These are phyloP conservation scores for Pongo pygmaeus DNA, from an alignment of 2,113 vertebrate species.

Conservation along the genomic window DNA sequence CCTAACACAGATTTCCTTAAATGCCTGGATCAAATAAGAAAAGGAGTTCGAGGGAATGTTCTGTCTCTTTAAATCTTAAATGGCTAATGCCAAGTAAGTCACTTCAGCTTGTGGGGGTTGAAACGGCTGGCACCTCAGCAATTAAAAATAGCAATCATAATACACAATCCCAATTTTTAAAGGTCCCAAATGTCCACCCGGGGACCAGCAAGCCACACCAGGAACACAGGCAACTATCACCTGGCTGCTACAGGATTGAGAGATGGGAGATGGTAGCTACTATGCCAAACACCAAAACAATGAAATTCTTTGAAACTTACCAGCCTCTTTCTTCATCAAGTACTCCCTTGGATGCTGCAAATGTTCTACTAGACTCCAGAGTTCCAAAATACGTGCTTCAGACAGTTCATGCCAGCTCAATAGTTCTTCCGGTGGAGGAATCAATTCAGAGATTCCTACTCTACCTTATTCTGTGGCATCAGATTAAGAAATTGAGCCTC, in stretches of 20 bases:
- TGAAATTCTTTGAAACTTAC: background rate
- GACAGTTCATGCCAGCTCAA: background rate
- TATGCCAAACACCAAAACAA: background rate
- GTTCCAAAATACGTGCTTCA: conserved; percentile 25
- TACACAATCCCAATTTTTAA: background rate
- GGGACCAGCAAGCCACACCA: background rate
- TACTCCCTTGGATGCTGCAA: background rate
- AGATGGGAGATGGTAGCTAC: background rate
- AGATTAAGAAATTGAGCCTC: conserved; percentile 26
- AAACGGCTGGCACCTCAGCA: background rate
- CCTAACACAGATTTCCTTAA: conserved; percentile 30
- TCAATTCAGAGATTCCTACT: background rate
- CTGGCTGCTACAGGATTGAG: background rate
- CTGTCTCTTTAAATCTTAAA: background rate
- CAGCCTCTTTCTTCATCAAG: conserved; percentile 11
- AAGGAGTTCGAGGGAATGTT: background rate
- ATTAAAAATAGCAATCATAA: background rate
- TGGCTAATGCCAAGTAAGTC: background rate
- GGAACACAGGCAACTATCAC: background rate
- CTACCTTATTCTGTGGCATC: background rate
- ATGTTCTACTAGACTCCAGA: background rate
- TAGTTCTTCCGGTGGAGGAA: background rate
- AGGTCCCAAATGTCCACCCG: background rate
- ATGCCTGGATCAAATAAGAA: background rate
- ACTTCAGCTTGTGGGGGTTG: background rate